A percentile compares a stretch with the other conserved stretches of the same genome.
phyloP scores from a whole-genome alignment of 1,140 invertebrate genomes.

The Notospermus geniculatus region DNA sequence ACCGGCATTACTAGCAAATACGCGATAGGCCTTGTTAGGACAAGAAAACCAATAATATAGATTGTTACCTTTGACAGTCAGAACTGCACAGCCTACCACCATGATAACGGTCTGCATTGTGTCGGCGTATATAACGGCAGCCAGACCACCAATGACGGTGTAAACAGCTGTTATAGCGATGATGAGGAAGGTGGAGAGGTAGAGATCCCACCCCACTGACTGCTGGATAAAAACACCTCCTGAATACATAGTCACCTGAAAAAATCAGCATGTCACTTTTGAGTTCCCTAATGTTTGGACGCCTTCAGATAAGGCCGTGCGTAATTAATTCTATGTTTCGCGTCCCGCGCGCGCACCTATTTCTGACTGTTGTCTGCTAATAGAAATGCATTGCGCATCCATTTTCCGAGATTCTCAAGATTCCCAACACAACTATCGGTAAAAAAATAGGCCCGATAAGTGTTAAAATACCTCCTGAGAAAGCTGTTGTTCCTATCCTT shows the following conservation, averaged over 20 bases:
- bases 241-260: conserved; percentile 59
- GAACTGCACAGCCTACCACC: conserved; percentile 51
- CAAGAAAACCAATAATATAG: too few species aligned
- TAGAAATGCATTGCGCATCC: too few species aligned
- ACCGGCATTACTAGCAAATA: too few species aligned
- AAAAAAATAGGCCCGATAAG: too few species aligned
- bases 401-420: too few species aligned
- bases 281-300: neutral
- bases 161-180: conserved; percentile 35
- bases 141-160: conserved; percentile 57
- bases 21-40: neutral
- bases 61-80: conserved; percentile 49
- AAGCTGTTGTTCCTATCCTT: too few species aligned
- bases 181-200: conserved; percentile 38
- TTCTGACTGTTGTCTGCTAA: too few species aligned
- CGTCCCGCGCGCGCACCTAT: too few species aligned
- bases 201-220: conserved; percentile 52
- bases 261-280: conserved; percentile 7
- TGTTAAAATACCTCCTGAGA: too few species aligned
- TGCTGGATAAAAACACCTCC: conserved; percentile 60
- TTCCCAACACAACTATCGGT: too few species aligned
- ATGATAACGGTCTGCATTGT: conserved; percentile 58
- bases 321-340: conserved; percentile 48
- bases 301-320: conserved; percentile 45
- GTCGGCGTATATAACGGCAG: conserved; percentile 60